Base-by-base conservation (phyloP, 2,888 invertebrate genomes). In the Himalopsyche japonica region DNA sequence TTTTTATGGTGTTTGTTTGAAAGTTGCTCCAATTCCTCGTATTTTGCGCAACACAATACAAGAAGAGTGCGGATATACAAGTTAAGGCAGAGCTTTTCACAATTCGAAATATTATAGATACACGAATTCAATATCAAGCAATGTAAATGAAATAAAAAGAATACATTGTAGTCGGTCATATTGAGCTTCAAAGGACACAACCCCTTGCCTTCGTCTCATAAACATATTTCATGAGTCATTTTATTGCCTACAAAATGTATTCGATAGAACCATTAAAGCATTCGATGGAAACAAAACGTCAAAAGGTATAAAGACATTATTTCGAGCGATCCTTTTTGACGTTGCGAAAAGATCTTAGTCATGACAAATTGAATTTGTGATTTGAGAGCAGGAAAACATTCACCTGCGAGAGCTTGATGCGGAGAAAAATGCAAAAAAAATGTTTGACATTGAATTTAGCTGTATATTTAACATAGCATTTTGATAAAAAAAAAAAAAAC, bases 221-320 rank as follows among this genome's bases (percentile, higher is more conserved):
- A 83, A 86, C 86, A 86, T 84, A 86, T 86, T 84, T 86, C 84
- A 86, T 79, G 86, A 83, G 84, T 64, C 81, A 83, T 82, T 86
- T 86, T 86, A 86, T 86, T 84, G 84, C 86, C 83, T 84, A 84
- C 79, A 57, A 84, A 83, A 84, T 83, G 83, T 83, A 81, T 82
- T 82, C 86, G 34, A 83, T 84, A 49, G 86, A 80, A 79, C 83
- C 86, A 81, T 86, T 84, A 86, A 76, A 82, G 64, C 70, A 32
- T 80, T 34, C 48, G 79, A 57, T 82, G 77, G 82, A 80, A 82
- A 77, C 86, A 80, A 84, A 84, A 86, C 49, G 57, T 79, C 83
- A 37, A 24, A 79, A n/a, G 64, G 70, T 27, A 34, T 20, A 8
- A 24, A 27, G 64, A 43, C 57, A 70, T 70, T 80, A 80, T 70